Conservation (phyloP, 1,140 invertebrate species). For the Pantala flavescens region DNA sequence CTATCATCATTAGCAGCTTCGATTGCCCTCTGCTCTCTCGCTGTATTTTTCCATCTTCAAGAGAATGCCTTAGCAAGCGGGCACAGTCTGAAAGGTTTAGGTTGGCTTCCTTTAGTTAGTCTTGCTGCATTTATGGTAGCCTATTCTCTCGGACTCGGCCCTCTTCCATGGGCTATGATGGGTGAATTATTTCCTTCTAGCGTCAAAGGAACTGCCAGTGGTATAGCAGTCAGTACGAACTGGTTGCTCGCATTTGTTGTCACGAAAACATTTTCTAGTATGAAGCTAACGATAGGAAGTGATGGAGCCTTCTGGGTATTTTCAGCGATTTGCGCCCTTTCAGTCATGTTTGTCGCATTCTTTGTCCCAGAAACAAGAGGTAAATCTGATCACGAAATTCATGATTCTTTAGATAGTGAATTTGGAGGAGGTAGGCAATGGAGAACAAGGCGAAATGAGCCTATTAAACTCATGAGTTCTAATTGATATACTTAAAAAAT, state of each 20-base stretch:
- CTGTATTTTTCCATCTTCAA: conserved; percentile 27
- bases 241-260: conserved; percentile 46
- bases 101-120: conserved; percentile 58
- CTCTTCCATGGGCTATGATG: conserved; percentile 71
- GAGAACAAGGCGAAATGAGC: background rate
- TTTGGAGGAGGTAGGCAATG: background rate
- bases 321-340: conserved; percentile 36
- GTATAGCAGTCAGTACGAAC: conserved; percentile 47
- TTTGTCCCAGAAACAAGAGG: conserved; percentile 53
- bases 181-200: conserved; percentile 61
- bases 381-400: conserved; percentile 47
- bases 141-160: conserved; percentile 68
- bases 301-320: conserved; percentile 43
- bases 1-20: conserved; percentile 25
- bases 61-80: conserved; percentile 8
- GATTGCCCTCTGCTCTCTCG: conserved; percentile 28
- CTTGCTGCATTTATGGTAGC: conserved; percentile 63
- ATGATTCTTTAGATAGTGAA: conserved; percentile 18
- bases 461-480: background rate
- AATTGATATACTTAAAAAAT: background rate
- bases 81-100: conserved; percentile 30
- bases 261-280: conserved; percentile 39
- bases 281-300: conserved; percentile 30
- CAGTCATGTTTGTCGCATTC: conserved; percentile 41
- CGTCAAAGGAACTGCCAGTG: conserved; percentile 61